Conservation (phyloP, 2,888 invertebrate species). For the Zootermopsis nevadensis region DNA sequence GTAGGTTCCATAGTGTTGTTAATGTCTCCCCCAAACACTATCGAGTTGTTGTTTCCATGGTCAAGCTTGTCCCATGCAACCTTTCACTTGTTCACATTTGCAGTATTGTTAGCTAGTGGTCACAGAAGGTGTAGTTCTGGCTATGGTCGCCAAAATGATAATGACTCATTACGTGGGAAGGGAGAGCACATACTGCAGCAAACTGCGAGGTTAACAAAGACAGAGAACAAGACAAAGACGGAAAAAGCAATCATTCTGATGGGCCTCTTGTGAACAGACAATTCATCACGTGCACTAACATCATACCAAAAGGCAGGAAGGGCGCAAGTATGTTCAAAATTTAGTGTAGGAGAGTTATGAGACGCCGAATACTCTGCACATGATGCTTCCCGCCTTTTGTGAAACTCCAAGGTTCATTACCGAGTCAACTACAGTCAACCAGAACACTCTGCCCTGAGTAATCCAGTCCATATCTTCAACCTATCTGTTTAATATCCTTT, state of each 20-base stretch:
- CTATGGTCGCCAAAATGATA: slow-evolving; percentile 33
- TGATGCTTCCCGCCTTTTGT: too few relatives aligned
- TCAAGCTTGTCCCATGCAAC: neutral
- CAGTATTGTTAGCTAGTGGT: neutral
- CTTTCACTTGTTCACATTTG: slow-evolving; percentile 16
- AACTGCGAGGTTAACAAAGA: neutral
- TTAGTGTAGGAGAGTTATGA: too few relatives aligned
- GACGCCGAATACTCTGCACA: too few relatives aligned
- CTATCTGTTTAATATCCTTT: too few relatives aligned
- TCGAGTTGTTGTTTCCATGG: neutral
- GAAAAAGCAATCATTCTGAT: slow-evolving; percentile 46
- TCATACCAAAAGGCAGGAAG: neutral
- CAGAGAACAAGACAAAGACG: slow-evolving; percentile 18
- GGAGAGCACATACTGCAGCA: neutral
- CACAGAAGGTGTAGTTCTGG: neutral
- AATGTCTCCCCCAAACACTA: too few relatives aligned
- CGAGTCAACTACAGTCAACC: too few relatives aligned
- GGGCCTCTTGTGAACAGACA: slow-evolving; percentile 41
- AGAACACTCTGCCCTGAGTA: too few relatives aligned
- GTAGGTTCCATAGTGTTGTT: too few relatives aligned
- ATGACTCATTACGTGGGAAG: slow-evolving; percentile 32
- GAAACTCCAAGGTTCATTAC: too few relatives aligned
- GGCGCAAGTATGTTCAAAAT: neutral
- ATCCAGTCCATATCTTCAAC: too few relatives aligned
- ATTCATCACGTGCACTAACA: neutral